Conservation (phyloP, 2,888 invertebrate species). For the Drosophila niveifrons region DNA sequence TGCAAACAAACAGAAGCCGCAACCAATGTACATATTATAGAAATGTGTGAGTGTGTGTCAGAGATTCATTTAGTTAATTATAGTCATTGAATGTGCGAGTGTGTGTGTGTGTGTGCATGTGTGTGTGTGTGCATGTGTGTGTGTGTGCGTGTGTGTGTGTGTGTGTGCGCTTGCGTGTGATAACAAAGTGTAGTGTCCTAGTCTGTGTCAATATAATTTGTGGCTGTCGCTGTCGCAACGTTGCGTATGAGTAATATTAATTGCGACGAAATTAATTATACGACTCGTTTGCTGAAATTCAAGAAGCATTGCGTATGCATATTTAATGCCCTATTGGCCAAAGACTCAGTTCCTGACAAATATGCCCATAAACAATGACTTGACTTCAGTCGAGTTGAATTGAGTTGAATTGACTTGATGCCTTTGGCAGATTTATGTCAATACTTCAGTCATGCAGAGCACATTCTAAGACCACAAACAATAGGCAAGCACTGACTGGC, state of each 20-base stretch:
- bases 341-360: conserved; percentile 17
- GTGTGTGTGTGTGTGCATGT: neutral
- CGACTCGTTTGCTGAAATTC: conserved; percentile 51
- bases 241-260: conserved; percentile 64
- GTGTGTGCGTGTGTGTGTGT: conserved; percentile 4
- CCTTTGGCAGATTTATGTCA: conserved; percentile 20
- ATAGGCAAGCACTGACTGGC: conserved; percentile 1
- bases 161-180: conserved; percentile 12
- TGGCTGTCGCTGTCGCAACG: conserved; percentile 5
- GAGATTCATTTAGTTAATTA: conserved; percentile 37
- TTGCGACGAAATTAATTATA: conserved; percentile 75
- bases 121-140: neutral
- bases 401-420: conserved; percentile 10
- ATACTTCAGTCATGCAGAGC: conserved; percentile 20
- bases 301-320: conserved; percentile 17
- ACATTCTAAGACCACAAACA: conserved; percentile 10
- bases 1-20: conserved; percentile 28
- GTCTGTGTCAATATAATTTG: conserved; percentile 38
- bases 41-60: neutral
- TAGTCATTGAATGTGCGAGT: conserved; percentile 1
- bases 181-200: conserved; percentile 22
- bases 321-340: conserved; percentile 14
- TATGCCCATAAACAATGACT: conserved; percentile 16
- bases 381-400: too few species aligned
- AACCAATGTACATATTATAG: neutral